Evolutionary conservation across 2,888 invertebrate species (phyloP).

Genomic region (Physocephala rufipes): DNA sequence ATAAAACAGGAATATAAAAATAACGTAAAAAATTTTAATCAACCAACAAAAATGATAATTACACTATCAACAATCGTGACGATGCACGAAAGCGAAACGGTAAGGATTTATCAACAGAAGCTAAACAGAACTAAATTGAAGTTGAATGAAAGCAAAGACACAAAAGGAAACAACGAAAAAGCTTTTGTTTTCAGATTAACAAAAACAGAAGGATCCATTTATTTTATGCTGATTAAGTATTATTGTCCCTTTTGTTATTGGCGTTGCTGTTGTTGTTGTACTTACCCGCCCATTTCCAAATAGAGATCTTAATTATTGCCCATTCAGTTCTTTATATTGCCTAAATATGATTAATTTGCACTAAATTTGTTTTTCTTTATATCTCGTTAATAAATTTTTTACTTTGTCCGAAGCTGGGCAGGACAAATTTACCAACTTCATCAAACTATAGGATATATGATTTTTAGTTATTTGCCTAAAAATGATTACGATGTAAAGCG

Average conservation of each 20-base stretch:
- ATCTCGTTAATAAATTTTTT: no score
- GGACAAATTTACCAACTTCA: no score
- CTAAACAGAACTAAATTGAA: constrained; percentile 8
- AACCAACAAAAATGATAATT: constrained; percentile 2
- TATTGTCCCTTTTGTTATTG: constrained; percentile 9
- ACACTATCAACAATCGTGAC: not conserved
- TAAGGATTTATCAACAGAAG: constrained; percentile 18
- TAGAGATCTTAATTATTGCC: no score
- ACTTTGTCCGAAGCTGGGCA: no score
- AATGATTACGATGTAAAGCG: no score
- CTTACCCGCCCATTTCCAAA: not conserved
- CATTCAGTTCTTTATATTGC: not conserved
- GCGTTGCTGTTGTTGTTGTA: not conserved
- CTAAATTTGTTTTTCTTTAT: no score
- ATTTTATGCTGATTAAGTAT: constrained; percentile 21
- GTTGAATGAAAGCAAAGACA: not conserved
- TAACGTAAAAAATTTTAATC: not conserved
- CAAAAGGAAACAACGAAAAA: not conserved
- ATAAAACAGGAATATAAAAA: no score
- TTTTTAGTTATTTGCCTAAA: no score
- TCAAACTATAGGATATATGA: no score
- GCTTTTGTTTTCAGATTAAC: constrained; percentile 26
- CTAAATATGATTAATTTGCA: not conserved
- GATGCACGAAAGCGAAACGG: not conserved
- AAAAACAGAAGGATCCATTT: constrained; percentile 12